Evolutionary conservation across 2,888 invertebrate species (phyloP), one percentile per base, ranked within the genome.

Genomic region (Schizaphis graminum): DNA sequence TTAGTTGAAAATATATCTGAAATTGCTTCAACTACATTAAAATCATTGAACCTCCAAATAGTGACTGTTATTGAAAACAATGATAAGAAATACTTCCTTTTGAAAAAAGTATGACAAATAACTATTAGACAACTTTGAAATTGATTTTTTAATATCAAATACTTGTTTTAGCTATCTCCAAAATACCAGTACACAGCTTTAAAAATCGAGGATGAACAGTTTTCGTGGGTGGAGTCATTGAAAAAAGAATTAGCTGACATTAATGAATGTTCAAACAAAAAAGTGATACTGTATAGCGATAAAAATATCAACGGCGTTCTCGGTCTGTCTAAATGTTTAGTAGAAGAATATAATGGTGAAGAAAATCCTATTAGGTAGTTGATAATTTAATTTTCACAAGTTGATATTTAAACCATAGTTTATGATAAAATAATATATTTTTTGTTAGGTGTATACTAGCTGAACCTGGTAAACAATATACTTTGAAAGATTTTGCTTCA

Each of bases 401-500:
- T 57, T n/a, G 24, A 28, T 26, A 7, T 10, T 7, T 84, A 77
- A 49, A 26, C 53, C 0, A n/a, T 28, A 1, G 2, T 3, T 35
- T 4, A 57, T 77, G 7, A 88, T 35, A 7, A 11, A 53, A 21
- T 49, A 53, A 21, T 49, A 16, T 61, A 35, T 28, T 10, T 47
- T 13, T 35, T 35, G 11, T 35, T 57, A 94, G 94, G 41, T 94
- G 94, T 41, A 90, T 94, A 53, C 7, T 94, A 13, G 11, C 90
- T 2, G 90, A 90, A 0, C 44, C 94, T 21, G 53, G 90, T 53
- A 94, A 86, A 41, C 67, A 94, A 24, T 94, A 86, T 61, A 94
- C 94, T 3, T 41, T 97, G 7, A 96, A 97, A 24, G 95, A 97
- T 95, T 94, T 94, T 8, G 86, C 49, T 49, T 96, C 96, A 4